Conservation (phyloP, 2,113 vertebrate species). For the Dicrurus megarhynchus region DNA sequence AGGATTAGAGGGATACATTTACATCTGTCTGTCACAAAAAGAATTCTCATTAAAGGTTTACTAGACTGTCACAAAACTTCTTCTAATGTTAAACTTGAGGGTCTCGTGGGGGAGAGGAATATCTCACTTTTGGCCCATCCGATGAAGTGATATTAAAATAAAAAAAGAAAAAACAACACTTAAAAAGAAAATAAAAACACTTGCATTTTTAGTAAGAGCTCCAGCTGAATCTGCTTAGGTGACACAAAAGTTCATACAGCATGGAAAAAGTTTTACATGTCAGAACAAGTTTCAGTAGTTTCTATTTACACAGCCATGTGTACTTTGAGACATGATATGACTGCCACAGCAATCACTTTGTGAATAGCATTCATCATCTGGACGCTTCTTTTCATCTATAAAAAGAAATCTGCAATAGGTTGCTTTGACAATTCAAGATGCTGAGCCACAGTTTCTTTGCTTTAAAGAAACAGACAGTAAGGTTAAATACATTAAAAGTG, state of each 20-base stretch:
- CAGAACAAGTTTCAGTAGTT: slow-evolving; percentile 46
- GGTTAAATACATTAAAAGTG: slow-evolving; percentile 68
- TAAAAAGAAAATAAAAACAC: not conserved
- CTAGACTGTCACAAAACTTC: slow-evolving; percentile 73
- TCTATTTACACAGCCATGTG: slow-evolving; percentile 25
- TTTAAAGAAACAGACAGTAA: slow-evolving; percentile 56
- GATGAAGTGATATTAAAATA: not conserved
- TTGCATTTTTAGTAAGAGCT: not conserved
- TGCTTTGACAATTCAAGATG: slow-evolving; percentile 59
- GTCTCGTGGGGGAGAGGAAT: not conserved
- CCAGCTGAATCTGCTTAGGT: slow-evolving; percentile 12
- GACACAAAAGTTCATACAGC: not conserved
- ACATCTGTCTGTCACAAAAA: slow-evolving; percentile 76
- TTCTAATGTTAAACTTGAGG: slow-evolving; percentile 62
- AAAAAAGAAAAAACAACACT: not conserved
- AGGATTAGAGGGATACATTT: slow-evolving; percentile 78
- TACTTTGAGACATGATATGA: slow-evolving; percentile 30
- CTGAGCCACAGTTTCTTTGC: slow-evolving; percentile 48
- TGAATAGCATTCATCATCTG: slow-evolving; percentile 51
- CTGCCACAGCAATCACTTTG: slow-evolving; percentile 26
- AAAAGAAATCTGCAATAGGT: slow-evolving; percentile 35
- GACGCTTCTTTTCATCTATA: slow-evolving; percentile 48
- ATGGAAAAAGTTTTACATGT: slow-evolving; percentile 14
- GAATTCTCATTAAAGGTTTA: slow-evolving; percentile 77
- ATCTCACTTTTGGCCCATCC: not conserved